phyloP scores from a whole-genome alignment of 1,140 invertebrate genomes.

The Thaumatotibia leucotreta region DNA sequence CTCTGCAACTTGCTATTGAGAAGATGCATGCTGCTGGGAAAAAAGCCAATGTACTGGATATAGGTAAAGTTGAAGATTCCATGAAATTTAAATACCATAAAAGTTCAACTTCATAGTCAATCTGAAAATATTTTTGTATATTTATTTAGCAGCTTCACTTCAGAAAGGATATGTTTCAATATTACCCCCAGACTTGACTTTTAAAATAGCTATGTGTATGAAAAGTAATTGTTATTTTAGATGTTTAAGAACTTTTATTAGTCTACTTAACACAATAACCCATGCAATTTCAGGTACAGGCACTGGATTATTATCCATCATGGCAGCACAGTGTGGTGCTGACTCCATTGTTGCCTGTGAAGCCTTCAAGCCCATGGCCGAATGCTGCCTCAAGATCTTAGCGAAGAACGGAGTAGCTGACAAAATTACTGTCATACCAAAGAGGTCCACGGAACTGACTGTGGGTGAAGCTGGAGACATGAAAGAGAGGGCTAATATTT shows the following conservation, averaged over 20 bases:
- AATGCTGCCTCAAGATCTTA: conserved; percentile 92
- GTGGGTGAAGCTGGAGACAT: conserved; percentile 89
- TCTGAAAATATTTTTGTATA: too few relatives aligned
- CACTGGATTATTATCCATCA: conserved; percentile 96
- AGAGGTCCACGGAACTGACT: conserved; percentile 92
- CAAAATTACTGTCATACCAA: conserved; percentile 91
- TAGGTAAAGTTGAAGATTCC: conserved; percentile 82
- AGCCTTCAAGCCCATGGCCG: conserved; percentile 94
- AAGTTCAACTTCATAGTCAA: too few relatives aligned
- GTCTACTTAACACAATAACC: neutral
- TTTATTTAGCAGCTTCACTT: too few relatives aligned
- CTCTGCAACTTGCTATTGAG: conserved; percentile 88
- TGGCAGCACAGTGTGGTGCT: conserved; percentile 93
- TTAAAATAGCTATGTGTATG: too few relatives aligned
- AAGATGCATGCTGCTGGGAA: conserved; percentile 83
- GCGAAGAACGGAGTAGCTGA: conserved; percentile 86
- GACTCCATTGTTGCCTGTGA: conserved; percentile 95
- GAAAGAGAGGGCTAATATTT: conserved; percentile 89
- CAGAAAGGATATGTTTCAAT: too few relatives aligned
- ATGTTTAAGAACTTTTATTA: too few relatives aligned
- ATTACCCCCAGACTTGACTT: too few relatives aligned
- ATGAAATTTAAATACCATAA: too few relatives aligned
- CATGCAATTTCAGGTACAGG: conserved; percentile 83
- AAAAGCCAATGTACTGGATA: conserved; percentile 94
- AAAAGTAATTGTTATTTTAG: too few relatives aligned